Evolutionary conservation across 2,888 invertebrate genomes (phyloP).

Genomic region (Rhagium mordax): DNA sequence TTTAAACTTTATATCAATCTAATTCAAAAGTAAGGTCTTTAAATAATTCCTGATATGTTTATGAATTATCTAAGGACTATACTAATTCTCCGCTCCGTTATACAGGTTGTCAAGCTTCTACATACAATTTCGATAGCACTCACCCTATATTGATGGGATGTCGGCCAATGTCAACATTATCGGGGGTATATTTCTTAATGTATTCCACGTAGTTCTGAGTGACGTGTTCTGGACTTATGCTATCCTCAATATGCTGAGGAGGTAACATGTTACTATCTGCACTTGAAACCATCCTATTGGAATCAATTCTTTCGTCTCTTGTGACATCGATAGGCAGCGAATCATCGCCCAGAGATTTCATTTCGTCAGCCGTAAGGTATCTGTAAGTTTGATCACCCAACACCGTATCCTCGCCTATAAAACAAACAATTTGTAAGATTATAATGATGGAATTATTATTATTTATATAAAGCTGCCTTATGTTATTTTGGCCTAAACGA

Average conservation of each 20-base stretch:
- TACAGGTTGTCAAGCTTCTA: neutral
- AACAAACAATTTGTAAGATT: neutral
- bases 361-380: conserved; percentile 94
- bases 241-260: conserved; percentile 75
- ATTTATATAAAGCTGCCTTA: neutral
- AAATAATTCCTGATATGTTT: too few species aligned
- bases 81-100: conserved; percentile 14
- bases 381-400: conserved; percentile 92
- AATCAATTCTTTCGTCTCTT: conserved; percentile 89
- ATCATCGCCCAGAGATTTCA: conserved; percentile 95
- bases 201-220: conserved; percentile 70
- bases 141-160: conserved; percentile 78
- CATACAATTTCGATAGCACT: conserved; percentile 60
- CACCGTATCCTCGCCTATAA: conserved; percentile 90
- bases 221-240: conserved; percentile 77
- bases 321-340: conserved; percentile 95
- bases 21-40: too few species aligned
- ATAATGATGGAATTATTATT: neutral
- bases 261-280: conserved; percentile 70
- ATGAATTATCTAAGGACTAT: too few species aligned
- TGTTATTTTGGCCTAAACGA: neutral
- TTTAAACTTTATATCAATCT: too few species aligned
- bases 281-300: conserved; percentile 74
- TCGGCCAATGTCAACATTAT: conserved; percentile 74
- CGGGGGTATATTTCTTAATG: conserved; percentile 74